These are phyloP conservation scores for Chouioia cunea DNA, from an alignment of 2,888 invertebrate species.

Conservation along the genomic window DNA sequence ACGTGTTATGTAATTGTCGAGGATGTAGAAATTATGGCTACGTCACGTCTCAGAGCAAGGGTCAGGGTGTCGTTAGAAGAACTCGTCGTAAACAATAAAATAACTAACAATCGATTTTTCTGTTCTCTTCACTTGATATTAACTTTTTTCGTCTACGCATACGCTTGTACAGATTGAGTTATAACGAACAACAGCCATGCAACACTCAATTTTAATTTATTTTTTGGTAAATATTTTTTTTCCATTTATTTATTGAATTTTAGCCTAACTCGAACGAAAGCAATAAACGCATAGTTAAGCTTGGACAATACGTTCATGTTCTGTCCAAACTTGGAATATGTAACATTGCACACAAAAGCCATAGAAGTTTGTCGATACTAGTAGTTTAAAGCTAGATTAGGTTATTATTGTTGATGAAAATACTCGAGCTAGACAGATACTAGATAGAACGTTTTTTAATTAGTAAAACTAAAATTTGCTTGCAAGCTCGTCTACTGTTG, in stretches of 20 bases:
- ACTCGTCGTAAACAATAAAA: too few relatives aligned
- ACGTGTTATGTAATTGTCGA: too few relatives aligned
- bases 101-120: too few relatives aligned
- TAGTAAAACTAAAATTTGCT: too few relatives aligned
- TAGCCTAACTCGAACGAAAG: slow-evolving; percentile 7
- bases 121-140: too few relatives aligned
- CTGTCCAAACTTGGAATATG: slow-evolving; percentile 14
- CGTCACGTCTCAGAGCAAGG: too few relatives aligned
- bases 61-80: too few relatives aligned
- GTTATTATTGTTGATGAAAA: slow-evolving; percentile 3
- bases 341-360: slow-evolving; percentile 20
- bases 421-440: too few relatives aligned
- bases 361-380: slow-evolving; percentile 11
- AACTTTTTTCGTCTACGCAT: not conserved
- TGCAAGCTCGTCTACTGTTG: too few relatives aligned
- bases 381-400: not conserved
- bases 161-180: slow-evolving; percentile 20
- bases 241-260: slow-evolving; percentile 3
- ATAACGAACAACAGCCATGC: slow-evolving; percentile 24
- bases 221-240: slow-evolving; percentile 2
- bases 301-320: slow-evolving; percentile 1
- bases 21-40: too few relatives aligned
- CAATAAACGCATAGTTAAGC: slow-evolving; percentile 16
- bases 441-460: too few relatives aligned
- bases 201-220: slow-evolving; percentile 31